phyloP scores from a whole-genome alignment of 1,140 invertebrate species.

The Maconellicoccus hirsutus region DNA sequence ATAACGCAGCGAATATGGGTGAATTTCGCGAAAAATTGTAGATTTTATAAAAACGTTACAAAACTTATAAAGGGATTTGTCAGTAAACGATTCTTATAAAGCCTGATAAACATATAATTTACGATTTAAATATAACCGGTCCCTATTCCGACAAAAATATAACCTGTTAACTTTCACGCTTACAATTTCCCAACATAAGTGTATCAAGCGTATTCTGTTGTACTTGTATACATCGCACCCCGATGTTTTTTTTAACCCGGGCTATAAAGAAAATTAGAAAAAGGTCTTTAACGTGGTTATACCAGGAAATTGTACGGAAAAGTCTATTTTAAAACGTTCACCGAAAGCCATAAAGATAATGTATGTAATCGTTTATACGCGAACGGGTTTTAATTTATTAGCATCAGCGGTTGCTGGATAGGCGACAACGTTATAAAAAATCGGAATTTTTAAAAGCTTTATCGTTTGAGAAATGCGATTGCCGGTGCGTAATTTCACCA shows the following conservation, averaged over 20 bases:
- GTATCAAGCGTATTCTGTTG: background rate
- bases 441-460: slow-evolving; percentile 9
- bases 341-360: background rate
- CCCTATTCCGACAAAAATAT: background rate
- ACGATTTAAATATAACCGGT: background rate
- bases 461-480: background rate
- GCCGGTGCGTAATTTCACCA: background rate
- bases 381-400: background rate
- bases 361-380: slow-evolving; percentile 8
- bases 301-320: slow-evolving; percentile 3
- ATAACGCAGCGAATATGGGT: no score
- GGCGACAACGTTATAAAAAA: slow-evolving; percentile 2
- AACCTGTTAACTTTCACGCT: slow-evolving; percentile 6
- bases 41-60: background rate
- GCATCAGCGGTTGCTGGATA: background rate
- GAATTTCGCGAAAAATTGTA: background rate
- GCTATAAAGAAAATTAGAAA: slow-evolving; percentile 9
- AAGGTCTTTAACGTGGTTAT: background rate
- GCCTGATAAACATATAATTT: background rate
- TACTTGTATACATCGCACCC: background rate
- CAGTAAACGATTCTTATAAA: background rate
- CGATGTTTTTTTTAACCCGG: background rate
- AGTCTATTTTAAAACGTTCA: slow-evolving; percentile 9
- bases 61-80: background rate
- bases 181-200: background rate